Percentiles rank a stretch among this genome's conserved stretches.
Evolutionary conservation across 2,888 invertebrate species (phyloP).

Genomic region (Melolontha melolontha): DNA sequence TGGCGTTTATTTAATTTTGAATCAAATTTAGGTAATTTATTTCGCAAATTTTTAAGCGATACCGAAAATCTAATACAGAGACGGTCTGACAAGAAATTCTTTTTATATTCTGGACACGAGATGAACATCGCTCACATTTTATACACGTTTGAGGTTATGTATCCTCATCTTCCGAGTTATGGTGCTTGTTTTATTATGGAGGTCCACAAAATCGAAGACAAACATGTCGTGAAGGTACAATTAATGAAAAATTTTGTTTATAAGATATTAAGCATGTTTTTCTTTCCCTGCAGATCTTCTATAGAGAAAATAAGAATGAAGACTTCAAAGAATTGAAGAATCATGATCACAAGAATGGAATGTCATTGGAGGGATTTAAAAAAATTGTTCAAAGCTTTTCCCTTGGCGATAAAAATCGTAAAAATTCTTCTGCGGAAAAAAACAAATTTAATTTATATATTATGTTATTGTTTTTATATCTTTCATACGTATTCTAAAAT

Average conservation of each 20-base stretch:
- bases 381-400: no score
- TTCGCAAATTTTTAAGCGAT: conserved; percentile 10
- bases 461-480: no score
- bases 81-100: conserved; percentile 1
- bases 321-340: no score
- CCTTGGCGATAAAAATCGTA: no score
- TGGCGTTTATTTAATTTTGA: no score
- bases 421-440: no score
- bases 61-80: conserved; percentile 2
- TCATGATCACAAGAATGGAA: no score
- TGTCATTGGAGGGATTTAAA: no score
- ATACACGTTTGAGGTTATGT: neutral
- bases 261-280: neutral
- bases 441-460: no score
- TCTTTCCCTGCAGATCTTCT: no score
- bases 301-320: no score
- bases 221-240: neutral
- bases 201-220: neutral
- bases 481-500: no score
- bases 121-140: conserved; percentile 2
- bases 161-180: neutral
- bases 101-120: conserved; percentile 30
- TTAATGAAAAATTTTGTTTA: neutral
- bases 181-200: conserved; percentile 9
- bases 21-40: neutral